Evolutionary conservation across 92 coral and sea anemone species (phyloP).

Genomic region (Porites evermanni): DNA sequence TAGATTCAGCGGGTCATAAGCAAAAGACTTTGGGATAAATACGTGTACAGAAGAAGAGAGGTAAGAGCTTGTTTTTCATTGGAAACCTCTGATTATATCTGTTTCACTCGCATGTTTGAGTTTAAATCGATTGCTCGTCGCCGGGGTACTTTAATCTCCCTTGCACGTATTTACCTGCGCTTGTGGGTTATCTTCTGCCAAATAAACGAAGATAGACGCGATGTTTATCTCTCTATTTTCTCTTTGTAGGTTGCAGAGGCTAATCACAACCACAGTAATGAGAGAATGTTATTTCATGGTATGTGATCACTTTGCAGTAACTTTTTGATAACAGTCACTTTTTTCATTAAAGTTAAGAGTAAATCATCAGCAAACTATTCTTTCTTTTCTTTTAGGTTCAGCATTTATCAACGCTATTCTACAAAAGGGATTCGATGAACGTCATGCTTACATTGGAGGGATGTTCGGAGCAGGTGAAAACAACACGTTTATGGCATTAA

Average conservation of each 20-base stretch:
- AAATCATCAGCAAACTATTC: too few relatives aligned
- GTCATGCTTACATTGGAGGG: conserved; percentile 99
- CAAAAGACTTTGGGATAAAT: conserved; percentile 92
- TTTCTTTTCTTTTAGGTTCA: conserved; percentile 70
- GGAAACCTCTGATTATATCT: too few relatives aligned
- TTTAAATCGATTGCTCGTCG: too few relatives aligned
- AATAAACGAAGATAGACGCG: conserved; percentile 58
- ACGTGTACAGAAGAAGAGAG: conserved; percentile 97
- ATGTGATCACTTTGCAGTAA: not conserved
- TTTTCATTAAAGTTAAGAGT: too few relatives aligned
- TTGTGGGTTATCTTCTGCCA: too few relatives aligned
- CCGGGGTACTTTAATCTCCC: too few relatives aligned
- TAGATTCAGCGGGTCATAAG: conserved; percentile 97
- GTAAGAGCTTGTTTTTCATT: too few relatives aligned
- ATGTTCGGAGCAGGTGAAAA: conserved; percentile 98
- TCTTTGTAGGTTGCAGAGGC: conserved; percentile 86
- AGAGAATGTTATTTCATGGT: conserved; percentile 99
- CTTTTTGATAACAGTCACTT: too few relatives aligned
- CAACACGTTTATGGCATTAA: not conserved
- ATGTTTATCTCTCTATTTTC: conserved; percentile 42
- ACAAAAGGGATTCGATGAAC: conserved; percentile 99
- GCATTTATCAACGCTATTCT: conserved; percentile 96
- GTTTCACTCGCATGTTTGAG: too few relatives aligned
- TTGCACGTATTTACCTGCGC: too few relatives aligned
- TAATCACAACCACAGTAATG: conserved; percentile 96